These are phyloP conservation scores for Halcyon malimbica DNA, from an alignment of 2,113 vertebrate genomes.

Conservation along the genomic window DNA sequence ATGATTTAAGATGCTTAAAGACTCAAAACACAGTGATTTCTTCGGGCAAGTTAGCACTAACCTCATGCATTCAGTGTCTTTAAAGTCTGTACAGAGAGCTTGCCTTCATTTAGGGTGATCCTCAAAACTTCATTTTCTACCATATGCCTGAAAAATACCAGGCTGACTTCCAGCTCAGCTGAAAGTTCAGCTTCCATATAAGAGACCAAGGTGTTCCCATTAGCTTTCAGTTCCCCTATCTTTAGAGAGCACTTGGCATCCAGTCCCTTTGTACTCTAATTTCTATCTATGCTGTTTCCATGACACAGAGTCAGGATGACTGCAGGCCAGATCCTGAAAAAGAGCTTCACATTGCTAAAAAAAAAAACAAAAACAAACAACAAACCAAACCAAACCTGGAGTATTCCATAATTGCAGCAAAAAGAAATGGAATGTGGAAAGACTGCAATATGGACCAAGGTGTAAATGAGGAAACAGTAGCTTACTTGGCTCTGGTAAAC, in stretches of 20 bases:
- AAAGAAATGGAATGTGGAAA: not conserved
- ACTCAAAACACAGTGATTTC: not conserved
- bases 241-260: not conserved
- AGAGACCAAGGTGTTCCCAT: not conserved
- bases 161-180: not conserved
- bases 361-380: no score
- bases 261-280: not conserved
- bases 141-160: not conserved
- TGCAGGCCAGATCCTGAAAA: not conserved
- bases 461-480: not conserved
- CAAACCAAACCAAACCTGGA: not conserved
- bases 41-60: not conserved
- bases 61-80: not conserved
- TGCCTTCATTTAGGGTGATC: accelerated
- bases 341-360: not conserved
- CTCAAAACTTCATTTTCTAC: not conserved
- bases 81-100: not conserved
- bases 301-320: not conserved
- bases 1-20: not conserved
- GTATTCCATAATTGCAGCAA: not conserved
- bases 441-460: not conserved
- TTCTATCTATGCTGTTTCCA: not conserved
- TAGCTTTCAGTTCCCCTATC: not conserved
- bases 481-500: not conserved
- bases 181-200: not conserved